Base-by-base conservation (phyloP, 2,888 invertebrate species). In the Priocnemis perturbator region DNA sequence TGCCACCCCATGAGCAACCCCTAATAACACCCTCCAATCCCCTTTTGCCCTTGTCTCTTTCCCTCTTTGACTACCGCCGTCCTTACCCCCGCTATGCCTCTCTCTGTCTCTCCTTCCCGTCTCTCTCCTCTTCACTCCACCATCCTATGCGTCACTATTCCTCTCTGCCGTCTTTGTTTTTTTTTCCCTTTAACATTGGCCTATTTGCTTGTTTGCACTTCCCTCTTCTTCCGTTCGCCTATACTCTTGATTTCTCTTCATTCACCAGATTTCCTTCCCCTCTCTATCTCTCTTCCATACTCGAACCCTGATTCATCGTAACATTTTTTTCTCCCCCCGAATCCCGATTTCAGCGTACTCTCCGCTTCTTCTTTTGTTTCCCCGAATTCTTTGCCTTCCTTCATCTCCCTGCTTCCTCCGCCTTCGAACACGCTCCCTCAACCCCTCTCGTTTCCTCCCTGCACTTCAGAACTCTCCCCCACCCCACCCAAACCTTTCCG, bases 1-100 rank as follows among this genome's bases (percentile, higher is more conserved):
- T 83, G 81, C 86, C 87, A 86, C 88, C 88, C 87, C 83, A 87
- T 86, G 87, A 86, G 86, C 86, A 86, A 85, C 87, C 88, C 87
- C 87, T 88, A 88, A 88, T 88, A 88, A 87, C 86, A 79, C 79
- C 78, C 79, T 76, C 73, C 65, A 59, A 47, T 60, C 55, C 52
- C 58, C 44, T 56, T 52, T 37, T 14, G 14, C 37, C 20, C 45
- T 44, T 37, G 21, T 4, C 20, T 17, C 57, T 17, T 57, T 30
- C 37, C 19, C 37, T 26, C 37, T n/a, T 30, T 37, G 21, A 30
- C 26, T 58, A 30, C 21, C 20, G 30, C 11, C 47, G 48, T 45
- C 58, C 56, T 66, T 37, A 20, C 52, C 20, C 53, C 30, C 47
- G 52, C 52, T 55, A 30, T 7, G 19, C 57, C 48, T 57, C 60